Evolutionary conservation across 2,888 invertebrate genomes (phyloP), one percentile per base, ranked within the genome.

Genomic region (Tinea trinotella): DNA sequence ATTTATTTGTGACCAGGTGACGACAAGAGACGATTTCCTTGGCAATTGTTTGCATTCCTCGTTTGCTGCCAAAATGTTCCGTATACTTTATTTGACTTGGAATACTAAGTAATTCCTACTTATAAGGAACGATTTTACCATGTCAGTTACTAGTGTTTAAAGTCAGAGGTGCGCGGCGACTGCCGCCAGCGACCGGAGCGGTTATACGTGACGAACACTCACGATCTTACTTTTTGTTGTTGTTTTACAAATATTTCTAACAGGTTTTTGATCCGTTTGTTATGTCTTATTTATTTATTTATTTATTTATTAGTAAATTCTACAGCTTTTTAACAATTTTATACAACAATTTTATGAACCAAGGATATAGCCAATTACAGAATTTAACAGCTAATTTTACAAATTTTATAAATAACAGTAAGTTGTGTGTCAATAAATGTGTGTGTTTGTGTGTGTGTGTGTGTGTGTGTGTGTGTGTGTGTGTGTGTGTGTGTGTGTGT

Each of bases 1-100:
- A 82, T 81, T 85, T 83, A 80, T 80, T 74, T 66, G 64, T 60
- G 65, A 68, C 76, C 83, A 79, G 81, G 74, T 82, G 83, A 73
- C 40, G 40, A 40, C 40, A 40, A 40, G 40, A 12, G 40, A 35
- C 35, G 22, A 40, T 15, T 40, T 40, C 13, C 40, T 40, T 40
- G 40, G 40, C 40, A 7, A 15, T 40, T 40, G 40, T 40, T 4
- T 7, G 7, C 30, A 30, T 4, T 7, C 30, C 30, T 30, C 1
- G 30, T 7, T 30, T 30, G 7, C 30, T 30, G 7, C 1, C 2
- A n/a, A n/a, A n/a, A n/a, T 7, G 30, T 30, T 7, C n/a, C 2
- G n/a, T 22, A 22, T 30, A 10, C 30, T 30, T 30, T 30, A 30
- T 7, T 2, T 2, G 1, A 30, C 30, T 30, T 30, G 7, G 2